phyloP scores from a whole-genome alignment of 2,888 invertebrate genomes.

The Sminthurinus aureus region DNA sequence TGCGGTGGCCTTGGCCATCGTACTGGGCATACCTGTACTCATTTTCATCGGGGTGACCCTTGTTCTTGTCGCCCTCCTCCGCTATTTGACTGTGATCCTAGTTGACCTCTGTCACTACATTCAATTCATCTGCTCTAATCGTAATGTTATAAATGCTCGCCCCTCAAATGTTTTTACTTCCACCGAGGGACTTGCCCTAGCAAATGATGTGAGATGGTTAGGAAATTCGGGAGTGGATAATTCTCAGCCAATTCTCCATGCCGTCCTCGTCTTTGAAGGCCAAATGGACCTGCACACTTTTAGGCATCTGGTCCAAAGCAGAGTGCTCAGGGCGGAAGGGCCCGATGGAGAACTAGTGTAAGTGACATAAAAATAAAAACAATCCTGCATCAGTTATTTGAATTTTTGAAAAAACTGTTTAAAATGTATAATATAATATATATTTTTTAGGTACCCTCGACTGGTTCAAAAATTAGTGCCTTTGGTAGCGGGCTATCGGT shows the following conservation, averaged over 20 bases:
- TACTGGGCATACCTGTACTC: constrained; percentile 65
- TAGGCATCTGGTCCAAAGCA: constrained; percentile 64
- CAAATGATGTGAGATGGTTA: constrained; percentile 66
- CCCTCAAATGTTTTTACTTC: constrained; percentile 48
- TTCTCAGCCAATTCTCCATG: constrained; percentile 64
- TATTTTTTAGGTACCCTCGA: constrained; percentile 63
- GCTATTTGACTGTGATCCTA: constrained; percentile 61
- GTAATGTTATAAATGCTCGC: constrained; percentile 51
- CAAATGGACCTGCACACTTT: constrained; percentile 65
- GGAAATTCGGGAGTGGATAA: constrained; percentile 61
- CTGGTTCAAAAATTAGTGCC: constrained; percentile 64
- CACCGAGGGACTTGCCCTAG: constrained; percentile 61
- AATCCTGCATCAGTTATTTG: too few relatives aligned
- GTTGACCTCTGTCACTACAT: constrained; percentile 61
- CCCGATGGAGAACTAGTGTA: constrained; percentile 61
- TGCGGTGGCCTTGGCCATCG: constrained; percentile 62
- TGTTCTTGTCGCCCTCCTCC: constrained; percentile 63
- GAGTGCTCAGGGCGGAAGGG: constrained; percentile 64
- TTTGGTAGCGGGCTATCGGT: constrained; percentile 64
- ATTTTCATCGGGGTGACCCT: constrained; percentile 58
- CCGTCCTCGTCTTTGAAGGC: constrained; percentile 66
- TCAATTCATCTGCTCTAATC: constrained; percentile 61
- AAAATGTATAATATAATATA: too few relatives aligned
- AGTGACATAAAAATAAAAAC: too few relatives aligned
- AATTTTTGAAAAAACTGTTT: too few relatives aligned